Conservation (phyloP, 1,140 invertebrate species). For the Holotrichia oblita region DNA sequence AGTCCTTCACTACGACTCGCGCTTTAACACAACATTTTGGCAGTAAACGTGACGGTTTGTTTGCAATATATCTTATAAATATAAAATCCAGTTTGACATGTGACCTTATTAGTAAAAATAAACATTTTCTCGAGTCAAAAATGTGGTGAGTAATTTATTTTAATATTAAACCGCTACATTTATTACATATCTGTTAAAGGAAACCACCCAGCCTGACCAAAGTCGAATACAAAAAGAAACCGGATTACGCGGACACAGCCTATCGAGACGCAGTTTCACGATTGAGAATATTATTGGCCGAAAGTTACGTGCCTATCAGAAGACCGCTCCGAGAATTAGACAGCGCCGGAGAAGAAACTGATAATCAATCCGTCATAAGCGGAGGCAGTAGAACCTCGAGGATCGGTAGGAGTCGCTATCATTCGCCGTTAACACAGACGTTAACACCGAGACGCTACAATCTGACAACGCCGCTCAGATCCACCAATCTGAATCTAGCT, state of each 20-base stretch:
- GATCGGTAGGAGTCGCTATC: slow-evolving; percentile 48
- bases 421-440: no score
- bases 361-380: slow-evolving; percentile 63
- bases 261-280: slow-evolving; percentile 84
- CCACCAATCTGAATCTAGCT: slow-evolving; percentile 23
- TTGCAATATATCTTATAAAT: no score
- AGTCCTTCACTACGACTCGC: no score
- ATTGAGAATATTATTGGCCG: slow-evolving; percentile 77
- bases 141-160: slow-evolving; percentile 23
- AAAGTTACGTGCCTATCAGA: slow-evolving; percentile 73
- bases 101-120: background rate
- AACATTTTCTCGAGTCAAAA: background rate
- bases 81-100: no score
- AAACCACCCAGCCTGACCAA: slow-evolving; percentile 53
- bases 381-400: slow-evolving; percentile 53
- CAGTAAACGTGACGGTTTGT: no score
- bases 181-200: slow-evolving; percentile 40
- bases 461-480: slow-evolving; percentile 50
- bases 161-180: no score
- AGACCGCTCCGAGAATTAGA: slow-evolving; percentile 59
- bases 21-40: no score
- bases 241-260: slow-evolving; percentile 82
- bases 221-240: slow-evolving; percentile 65
- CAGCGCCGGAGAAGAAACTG: slow-evolving; percentile 65
- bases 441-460: slow-evolving; percentile 61